These are phyloP conservation scores for Anastrepha obliqua DNA, from an alignment of 1,140 invertebrate genomes.

Conservation along the genomic window DNA sequence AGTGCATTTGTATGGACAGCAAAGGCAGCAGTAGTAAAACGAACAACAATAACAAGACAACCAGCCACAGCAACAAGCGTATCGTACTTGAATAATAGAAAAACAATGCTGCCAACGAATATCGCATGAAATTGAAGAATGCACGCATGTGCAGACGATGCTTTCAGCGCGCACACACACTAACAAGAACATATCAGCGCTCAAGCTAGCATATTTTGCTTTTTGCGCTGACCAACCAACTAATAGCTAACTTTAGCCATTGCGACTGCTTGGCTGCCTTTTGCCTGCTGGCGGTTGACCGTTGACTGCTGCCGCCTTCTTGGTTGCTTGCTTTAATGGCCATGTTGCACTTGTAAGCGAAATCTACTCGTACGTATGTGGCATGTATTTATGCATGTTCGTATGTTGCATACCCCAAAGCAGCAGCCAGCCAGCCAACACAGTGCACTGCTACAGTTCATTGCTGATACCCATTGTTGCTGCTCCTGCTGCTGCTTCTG, in stretches of 20 bases:
- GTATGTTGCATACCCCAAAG: slow-evolving; percentile 31
- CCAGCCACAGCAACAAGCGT: not conserved
- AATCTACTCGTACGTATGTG: not conserved
- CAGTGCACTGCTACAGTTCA: slow-evolving; percentile 34
- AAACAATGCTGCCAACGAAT: not conserved
- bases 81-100: slow-evolving; percentile 25
- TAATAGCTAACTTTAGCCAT: slow-evolving; percentile 22
- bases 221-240: slow-evolving; percentile 5
- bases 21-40: slow-evolving; percentile 14
- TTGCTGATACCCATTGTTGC: slow-evolving; percentile 1
- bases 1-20: not conserved
- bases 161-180: not conserved
- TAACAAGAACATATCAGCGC: not conserved
- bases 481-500: not conserved
- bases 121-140: not conserved
- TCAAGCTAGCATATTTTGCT: slow-evolving; percentile 4
- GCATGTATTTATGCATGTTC: not conserved
- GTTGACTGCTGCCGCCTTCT: slow-evolving; percentile 14
- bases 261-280: slow-evolving; percentile 25
- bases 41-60: not conserved
- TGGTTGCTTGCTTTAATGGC: slow-evolving; percentile 27
- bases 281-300: slow-evolving; percentile 21
- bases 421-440: not conserved
- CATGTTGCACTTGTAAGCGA: slow-evolving; percentile 51
- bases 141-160: slow-evolving; percentile 38